Base-by-base conservation (phyloP, 2,888 invertebrate species). In the Zaprionus bogoriensis region DNA sequence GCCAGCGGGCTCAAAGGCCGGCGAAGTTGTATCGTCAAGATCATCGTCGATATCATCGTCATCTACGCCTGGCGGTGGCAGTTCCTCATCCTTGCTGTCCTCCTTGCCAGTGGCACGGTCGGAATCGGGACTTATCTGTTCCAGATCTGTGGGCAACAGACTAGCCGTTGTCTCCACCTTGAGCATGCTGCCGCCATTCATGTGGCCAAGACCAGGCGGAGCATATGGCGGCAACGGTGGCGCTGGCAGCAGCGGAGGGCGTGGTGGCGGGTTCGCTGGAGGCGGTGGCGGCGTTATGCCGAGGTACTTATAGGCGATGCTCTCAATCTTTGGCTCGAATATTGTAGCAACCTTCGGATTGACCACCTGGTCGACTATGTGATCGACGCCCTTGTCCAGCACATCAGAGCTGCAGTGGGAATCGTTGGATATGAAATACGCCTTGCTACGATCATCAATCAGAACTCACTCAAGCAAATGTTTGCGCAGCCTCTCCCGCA, bases 341-440 rank as follows among this genome's bases (percentile, higher is more conserved):
- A 96, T 94, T 2, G 96, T 94, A 68, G 95, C 94, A 5, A 98
- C 96, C 92, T 98, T 98, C 0, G 97, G 97, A 90, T 97, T 97
- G 0, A 98, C 97, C 0, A 98, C 97, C 92, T 99, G 98, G 89
- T 98, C 98, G 0, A 98, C 97, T 68, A 99, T 97, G 73, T 98
- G 94, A 89, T 98, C 97, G 2, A 98, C 96, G 6, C 98, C 98
- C 74, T 95, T 95, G 85, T 97, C 96, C 73, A 98, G 92, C 47
- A 90, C 97, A 41, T 96, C 96, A 53, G 96, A 96, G 87, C 97
- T 97, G 92, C 1, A 65, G 62, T 19, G 12, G 2, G 0, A 28
- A 17, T 17, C 17, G 20, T 7, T 20, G 12, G 22, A 9, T 42
- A 28, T 30, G n/a, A 4, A 22, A 20, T 42, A 12, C 10, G n/a